Base-by-base conservation (phyloP, 2,113 vertebrate genomes). In the Poecile atricapillus region DNA sequence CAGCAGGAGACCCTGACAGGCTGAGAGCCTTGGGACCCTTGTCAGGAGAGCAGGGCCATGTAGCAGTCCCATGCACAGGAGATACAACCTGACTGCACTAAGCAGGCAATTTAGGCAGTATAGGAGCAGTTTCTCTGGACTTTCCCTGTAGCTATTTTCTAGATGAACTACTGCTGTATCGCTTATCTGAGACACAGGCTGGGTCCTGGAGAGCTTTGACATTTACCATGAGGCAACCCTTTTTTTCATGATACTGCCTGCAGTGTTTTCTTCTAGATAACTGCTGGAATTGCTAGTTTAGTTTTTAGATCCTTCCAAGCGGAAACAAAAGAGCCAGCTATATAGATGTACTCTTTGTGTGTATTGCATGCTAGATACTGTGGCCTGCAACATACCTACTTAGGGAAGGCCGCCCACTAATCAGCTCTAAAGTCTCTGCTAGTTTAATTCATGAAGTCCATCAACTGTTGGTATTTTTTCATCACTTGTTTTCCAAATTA, bases 211-310 rank as follows among this genome's bases (percentile, higher is more conserved):
- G 30, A n/a, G 30, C 30, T 65, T 43, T 65, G 59, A 5, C 15
- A 8, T 3, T 5, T 62, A 14, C 47, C 46, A 0, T 16, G 22
- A 71, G 16, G 43, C 14, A 69, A 5, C 5, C 0, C 13, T 44
- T 87, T 87, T 77, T n/a, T 28, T 68, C 44, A 21, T 25, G 6
- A 22, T n/a, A 28, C 15, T 69, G 16, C 52, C 60, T 62, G 22
- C 39, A 79, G 31, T 39, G 23, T 53, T 44, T 52, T 59, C 39
- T 59, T 77, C 55, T 33, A 15, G 27, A 19, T 77, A 50, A 14
- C 68, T 59, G 4, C 33, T 77, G 63, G 31, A 37, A 24, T 39
- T 81, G n/a, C 25, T 85, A 8, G 20, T 83, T 68, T 55, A 47
- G 30, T 87, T 87, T 83, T 60, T 60, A 60, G 18, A 76, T 68